Evolutionary conservation across 1,140 invertebrate genomes (phyloP).

Genomic region (Drosophila albomicans): DNA sequence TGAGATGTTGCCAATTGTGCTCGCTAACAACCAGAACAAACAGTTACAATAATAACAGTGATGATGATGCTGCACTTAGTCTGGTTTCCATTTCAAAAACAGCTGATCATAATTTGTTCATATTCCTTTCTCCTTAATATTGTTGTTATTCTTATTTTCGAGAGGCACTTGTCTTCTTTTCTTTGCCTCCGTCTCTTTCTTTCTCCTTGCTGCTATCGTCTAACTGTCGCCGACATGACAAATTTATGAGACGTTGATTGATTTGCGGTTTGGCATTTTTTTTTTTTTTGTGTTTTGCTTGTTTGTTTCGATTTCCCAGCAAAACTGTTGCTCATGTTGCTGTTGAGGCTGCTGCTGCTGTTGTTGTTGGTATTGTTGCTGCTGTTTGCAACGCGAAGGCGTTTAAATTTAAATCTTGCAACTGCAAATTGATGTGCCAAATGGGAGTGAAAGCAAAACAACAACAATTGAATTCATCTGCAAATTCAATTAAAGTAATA

Average conservation of each 20-base stretch:
- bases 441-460: slow-evolving; percentile 16
- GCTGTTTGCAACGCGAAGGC: slow-evolving; percentile 28
- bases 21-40: slow-evolving; percentile 42
- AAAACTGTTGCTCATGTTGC: slow-evolving; percentile 14
- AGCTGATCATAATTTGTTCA: slow-evolving; percentile 51
- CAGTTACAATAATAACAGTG: slow-evolving; percentile 49
- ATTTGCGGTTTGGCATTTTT: slow-evolving; percentile 67
- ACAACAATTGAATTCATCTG: slow-evolving; percentile 34
- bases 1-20: slow-evolving; percentile 47
- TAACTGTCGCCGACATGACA: slow-evolving; percentile 74
- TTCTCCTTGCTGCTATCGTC: slow-evolving; percentile 36
- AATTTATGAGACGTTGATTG: slow-evolving; percentile 84
- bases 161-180: slow-evolving; percentile 5
- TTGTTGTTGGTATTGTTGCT: slow-evolving; percentile 18
- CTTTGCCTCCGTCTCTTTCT: slow-evolving; percentile 6
- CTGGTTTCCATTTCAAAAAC: slow-evolving; percentile 68
- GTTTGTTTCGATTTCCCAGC: slow-evolving; percentile 34
- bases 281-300: background rate
- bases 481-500: slow-evolving; percentile 76
- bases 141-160: slow-evolving; percentile 8
- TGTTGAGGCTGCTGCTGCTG: slow-evolving; percentile 2
- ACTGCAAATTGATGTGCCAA: slow-evolving; percentile 52
- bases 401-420: slow-evolving; percentile 35
- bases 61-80: slow-evolving; percentile 82
- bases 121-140: background rate